phyloP scores from a whole-genome alignment of 2,888 invertebrate species.

The Brachycybe producta region DNA sequence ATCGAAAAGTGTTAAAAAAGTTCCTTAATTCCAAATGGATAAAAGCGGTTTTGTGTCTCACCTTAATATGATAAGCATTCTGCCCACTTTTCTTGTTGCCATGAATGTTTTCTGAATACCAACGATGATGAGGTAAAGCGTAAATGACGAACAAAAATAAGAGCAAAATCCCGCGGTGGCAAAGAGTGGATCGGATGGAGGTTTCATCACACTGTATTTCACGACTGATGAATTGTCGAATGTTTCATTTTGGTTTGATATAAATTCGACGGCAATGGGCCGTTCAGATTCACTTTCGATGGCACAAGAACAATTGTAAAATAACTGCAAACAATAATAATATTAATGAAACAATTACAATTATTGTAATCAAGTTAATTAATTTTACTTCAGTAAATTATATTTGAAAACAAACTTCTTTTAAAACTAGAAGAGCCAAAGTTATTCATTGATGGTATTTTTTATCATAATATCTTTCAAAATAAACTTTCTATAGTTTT shows the following conservation, averaged over 20 bases:
- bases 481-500: no score
- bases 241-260: no score
- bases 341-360: neutral
- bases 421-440: no score
- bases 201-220: no score
- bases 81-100: constrained; percentile 24
- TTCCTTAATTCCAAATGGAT: neutral
- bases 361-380: neutral
- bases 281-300: neutral
- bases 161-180: constrained; percentile 13
- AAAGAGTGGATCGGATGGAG: neutral
- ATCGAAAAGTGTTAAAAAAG: neutral
- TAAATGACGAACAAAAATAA: constrained; percentile 9
- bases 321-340: constrained; percentile 9
- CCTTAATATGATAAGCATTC: constrained; percentile 25
- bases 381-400: no score
- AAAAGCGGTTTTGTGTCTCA: constrained; percentile 16
- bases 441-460: no score
- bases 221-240: no score
- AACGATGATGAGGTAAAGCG: constrained; percentile 10
- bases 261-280: neutral
- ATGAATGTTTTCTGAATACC: constrained; percentile 10
- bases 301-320: constrained; percentile 14
- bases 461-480: no score
- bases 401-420: no score